These are phyloP conservation scores for Contarinia nasturtii DNA, from an alignment of 1,140 invertebrate species.

Conservation along the genomic window DNA sequence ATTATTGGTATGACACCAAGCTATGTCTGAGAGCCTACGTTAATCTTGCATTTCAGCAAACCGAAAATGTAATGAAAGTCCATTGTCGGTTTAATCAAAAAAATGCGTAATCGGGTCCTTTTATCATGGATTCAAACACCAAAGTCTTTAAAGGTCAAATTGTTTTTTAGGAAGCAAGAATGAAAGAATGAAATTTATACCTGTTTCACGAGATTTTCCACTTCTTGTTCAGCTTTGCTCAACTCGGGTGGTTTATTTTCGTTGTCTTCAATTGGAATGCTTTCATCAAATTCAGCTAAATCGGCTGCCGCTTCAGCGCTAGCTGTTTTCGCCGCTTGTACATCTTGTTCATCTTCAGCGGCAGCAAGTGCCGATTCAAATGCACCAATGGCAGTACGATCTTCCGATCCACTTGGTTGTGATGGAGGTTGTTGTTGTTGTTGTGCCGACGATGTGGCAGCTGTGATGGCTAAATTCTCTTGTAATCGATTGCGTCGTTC, in stretches of 20 bases:
- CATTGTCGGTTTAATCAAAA: neutral
- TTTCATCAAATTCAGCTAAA: slow-evolving; percentile 91
- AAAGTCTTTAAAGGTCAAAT: too few relatives aligned
- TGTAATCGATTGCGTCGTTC: slow-evolving; percentile 22
- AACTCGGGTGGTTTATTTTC: slow-evolving; percentile 34
- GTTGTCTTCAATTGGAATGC: slow-evolving; percentile 68
- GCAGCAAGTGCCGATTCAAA: slow-evolving; percentile 71
- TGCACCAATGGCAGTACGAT: slow-evolving; percentile 42
- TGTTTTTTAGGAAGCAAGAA: neutral
- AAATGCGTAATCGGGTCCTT: too few relatives aligned
- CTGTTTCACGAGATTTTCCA: slow-evolving; percentile 65
- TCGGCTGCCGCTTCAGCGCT: slow-evolving; percentile 86
- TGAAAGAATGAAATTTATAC: slow-evolving; percentile 25
- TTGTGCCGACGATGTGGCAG: neutral
- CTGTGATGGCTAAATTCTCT: slow-evolving; percentile 11
- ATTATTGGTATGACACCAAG: slow-evolving; percentile 9
- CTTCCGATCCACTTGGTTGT: slow-evolving; percentile 8
- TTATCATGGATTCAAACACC: too few relatives aligned
- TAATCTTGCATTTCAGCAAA: neutral
- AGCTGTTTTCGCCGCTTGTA: slow-evolving; percentile 72
- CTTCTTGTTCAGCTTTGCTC: slow-evolving; percentile 66
- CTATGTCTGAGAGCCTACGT: slow-evolving; percentile 19
- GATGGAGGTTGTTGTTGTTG: neutral
- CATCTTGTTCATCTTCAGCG: slow-evolving; percentile 89
- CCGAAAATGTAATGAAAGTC: neutral